Percentiles rank a stretch among this genome's conserved stretches.
Conservation (phyloP, 2,888 invertebrate species). For the Luperina nickerlii region DNA sequence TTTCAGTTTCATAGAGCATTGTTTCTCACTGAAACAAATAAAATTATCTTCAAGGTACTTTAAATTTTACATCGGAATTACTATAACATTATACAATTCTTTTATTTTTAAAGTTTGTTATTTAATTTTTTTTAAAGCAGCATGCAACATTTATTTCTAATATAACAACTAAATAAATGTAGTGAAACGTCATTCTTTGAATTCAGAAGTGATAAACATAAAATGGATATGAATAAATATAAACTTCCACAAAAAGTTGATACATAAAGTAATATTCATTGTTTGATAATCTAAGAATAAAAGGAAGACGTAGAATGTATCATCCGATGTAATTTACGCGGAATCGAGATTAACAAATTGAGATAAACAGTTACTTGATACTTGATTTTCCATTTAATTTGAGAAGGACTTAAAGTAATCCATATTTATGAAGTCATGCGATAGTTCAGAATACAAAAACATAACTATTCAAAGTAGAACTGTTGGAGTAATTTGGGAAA, state of each 20-base stretch:
- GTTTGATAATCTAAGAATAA: conserved; percentile 5
- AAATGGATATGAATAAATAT: background rate
- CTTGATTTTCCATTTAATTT: background rate
- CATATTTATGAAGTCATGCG: background rate
- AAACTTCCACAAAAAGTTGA: background rate
- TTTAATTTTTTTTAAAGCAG: background rate
- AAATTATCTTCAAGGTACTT: background rate
- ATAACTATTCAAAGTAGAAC: background rate
- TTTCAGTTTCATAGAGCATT: background rate
- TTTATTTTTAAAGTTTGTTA: too few relatives aligned
- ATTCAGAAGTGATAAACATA: background rate
- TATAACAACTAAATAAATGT: background rate
- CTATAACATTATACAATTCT: too few relatives aligned
- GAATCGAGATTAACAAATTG: background rate
- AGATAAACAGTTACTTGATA: background rate
- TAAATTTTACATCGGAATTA: background rate
- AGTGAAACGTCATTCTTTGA: conserved; percentile 1
- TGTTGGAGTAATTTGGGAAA: background rate
- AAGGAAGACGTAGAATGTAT: conserved; percentile 15
- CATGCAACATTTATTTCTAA: conserved; percentile 5
- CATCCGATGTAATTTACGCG: conserved; percentile 11
- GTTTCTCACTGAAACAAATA: conserved; percentile 2
- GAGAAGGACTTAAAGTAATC: background rate
- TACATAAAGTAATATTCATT: background rate
- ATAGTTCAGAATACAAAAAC: conserved; percentile 2